Evolutionary conservation across 1,140 invertebrate genomes (phyloP).

Genomic region (Heliconius melpomene): DNA sequence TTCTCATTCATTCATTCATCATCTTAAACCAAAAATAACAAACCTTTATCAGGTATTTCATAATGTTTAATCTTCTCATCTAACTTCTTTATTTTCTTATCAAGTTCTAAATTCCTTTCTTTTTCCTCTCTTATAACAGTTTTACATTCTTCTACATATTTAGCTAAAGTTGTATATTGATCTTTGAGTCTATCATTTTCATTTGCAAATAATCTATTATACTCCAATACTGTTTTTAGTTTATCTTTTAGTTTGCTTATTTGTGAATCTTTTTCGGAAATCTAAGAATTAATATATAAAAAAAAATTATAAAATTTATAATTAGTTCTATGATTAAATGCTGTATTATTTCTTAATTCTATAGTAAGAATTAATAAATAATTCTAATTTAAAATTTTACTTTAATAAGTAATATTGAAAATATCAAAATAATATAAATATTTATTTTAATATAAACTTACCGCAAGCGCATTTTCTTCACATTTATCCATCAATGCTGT

Average conservation of each 20-base stretch:
- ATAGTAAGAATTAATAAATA: too few relatives aligned
- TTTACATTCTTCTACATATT: slow-evolving; percentile 70
- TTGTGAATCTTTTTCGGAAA: slow-evolving; percentile 66
- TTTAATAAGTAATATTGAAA: too few relatives aligned
- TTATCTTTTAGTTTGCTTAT: slow-evolving; percentile 71
- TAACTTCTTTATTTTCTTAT: slow-evolving; percentile 65
- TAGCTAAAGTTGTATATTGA: slow-evolving; percentile 56
- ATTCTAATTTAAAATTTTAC: too few relatives aligned
- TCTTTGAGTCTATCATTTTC: slow-evolving; percentile 65
- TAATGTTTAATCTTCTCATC: slow-evolving; percentile 69
- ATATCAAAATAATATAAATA: neutral
- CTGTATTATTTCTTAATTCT: too few relatives aligned
- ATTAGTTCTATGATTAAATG: too few relatives aligned
- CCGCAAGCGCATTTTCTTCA: slow-evolving; percentile 65
- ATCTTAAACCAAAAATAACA: slow-evolving; percentile 26
- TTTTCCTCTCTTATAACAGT: slow-evolving; percentile 58
- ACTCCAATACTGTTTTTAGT: slow-evolving; percentile 65
- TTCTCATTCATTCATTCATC: too few relatives aligned
- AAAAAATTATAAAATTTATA: too few relatives aligned
- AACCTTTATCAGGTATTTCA: slow-evolving; percentile 76
- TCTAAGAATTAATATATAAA: slow-evolving; percentile 41
- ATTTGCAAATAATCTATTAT: slow-evolving; percentile 69
- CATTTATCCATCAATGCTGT: slow-evolving; percentile 68
- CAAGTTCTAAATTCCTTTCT: slow-evolving; percentile 54
- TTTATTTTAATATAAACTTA: slow-evolving; percentile 34